These are phyloP conservation scores for Micronycteris hirsuta DNA, from an alignment of 2,113 vertebrate species.

Conservation along the genomic window DNA sequence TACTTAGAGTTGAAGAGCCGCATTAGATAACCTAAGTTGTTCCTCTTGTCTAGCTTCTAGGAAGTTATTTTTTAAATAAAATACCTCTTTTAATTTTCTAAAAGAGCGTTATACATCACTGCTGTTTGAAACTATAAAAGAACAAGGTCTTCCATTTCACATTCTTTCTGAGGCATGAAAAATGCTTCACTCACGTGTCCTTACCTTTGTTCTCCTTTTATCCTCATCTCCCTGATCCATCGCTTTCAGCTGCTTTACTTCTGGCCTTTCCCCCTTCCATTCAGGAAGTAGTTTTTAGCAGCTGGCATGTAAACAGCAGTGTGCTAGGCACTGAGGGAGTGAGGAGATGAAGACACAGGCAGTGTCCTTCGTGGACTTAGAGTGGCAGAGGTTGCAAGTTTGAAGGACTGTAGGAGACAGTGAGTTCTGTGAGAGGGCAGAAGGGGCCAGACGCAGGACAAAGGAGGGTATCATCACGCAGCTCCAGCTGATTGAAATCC, in stretches of 20 bases:
- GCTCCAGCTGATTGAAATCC: neutral
- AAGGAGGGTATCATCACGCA: neutral
- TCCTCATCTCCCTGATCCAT: neutral
- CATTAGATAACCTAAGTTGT: neutral
- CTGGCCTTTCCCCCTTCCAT: neutral
- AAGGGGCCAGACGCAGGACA: neutral
- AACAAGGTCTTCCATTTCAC: neutral
- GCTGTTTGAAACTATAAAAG: neutral
- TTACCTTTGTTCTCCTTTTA: neutral
- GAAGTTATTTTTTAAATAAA: conserved; percentile 9
- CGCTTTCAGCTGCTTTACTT: neutral
- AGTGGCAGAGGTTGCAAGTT: neutral
- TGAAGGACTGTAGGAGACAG: neutral
- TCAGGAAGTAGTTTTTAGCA: neutral
- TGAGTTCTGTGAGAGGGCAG: neutral
- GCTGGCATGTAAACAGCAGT: neutral
- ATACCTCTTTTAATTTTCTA: neutral
- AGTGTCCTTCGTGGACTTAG: neutral
- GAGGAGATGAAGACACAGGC: neutral
- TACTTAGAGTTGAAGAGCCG: neutral
- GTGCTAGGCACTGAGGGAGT: neutral
- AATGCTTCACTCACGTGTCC: neutral
- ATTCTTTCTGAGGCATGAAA: neutral
- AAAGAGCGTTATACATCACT: conserved; percentile 5
- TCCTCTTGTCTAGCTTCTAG: neutral